These are phyloP conservation scores for Struthidea cinerea DNA, from an alignment of 2,113 vertebrate species.

Conservation along the genomic window DNA sequence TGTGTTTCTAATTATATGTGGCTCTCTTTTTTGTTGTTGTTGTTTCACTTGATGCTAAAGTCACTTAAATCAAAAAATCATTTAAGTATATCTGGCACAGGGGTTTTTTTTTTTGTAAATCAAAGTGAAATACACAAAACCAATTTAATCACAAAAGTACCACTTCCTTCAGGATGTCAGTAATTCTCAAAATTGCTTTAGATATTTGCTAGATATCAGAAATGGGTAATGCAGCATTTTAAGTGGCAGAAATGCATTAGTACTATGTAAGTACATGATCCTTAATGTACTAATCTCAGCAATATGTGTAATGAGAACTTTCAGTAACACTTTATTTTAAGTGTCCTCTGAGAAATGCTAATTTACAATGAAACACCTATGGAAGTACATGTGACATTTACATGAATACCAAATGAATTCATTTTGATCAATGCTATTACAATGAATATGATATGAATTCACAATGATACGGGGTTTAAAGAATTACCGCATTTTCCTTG, in stretches of 20 bases:
- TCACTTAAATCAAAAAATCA: conserved; percentile 45
- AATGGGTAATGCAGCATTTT: conserved; percentile 75
- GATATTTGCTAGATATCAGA: conserved; percentile 77
- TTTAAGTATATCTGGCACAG: not conserved
- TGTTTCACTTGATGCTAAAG: not conserved
- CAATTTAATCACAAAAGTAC: conserved; percentile 67
- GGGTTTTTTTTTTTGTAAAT: not conserved
- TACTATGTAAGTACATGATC: conserved; percentile 77
- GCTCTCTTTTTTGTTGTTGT: not conserved
- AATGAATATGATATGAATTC: conserved; percentile 76
- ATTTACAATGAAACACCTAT: conserved; percentile 84
- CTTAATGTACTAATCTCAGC: conserved; percentile 83
- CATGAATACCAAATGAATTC: conserved; percentile 83
- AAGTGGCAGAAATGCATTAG: conserved; percentile 80
- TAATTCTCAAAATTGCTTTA: conserved; percentile 75
- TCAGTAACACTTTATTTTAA: conserved; percentile 84
- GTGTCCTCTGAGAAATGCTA: conserved; percentile 84
- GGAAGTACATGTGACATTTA: conserved; percentile 80
- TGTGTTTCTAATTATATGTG: conserved; percentile 8
- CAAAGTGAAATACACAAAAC: conserved; percentile 59
- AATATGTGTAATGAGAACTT: conserved; percentile 82
- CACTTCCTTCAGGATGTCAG: conserved; percentile 72
- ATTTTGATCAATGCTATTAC: conserved; percentile 82
- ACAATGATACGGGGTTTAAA: conserved; percentile 65
- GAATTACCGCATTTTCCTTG: conserved; percentile 62